phyloP scores from a whole-genome alignment of 2,113 vertebrate species.

The Hyaena hyaena region DNA sequence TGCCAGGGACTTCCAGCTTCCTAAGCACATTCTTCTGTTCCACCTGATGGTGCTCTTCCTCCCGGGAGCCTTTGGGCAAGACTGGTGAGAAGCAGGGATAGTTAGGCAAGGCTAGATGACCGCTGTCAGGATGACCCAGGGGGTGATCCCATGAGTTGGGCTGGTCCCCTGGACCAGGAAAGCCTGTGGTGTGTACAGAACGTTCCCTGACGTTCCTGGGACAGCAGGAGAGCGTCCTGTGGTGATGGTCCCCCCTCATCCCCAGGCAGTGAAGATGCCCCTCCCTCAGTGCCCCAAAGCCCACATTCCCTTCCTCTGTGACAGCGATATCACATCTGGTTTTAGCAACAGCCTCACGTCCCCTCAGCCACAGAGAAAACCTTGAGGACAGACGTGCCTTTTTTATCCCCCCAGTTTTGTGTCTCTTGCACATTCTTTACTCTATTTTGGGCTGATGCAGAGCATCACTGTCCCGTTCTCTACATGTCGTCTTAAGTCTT shows the following conservation, averaged over 20 bases:
- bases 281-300: neutral
- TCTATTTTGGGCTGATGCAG: neutral
- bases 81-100: neutral
- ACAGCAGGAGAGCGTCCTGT: neutral
- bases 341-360: neutral
- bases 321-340: neutral
- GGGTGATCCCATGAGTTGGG: neutral
- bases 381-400: neutral
- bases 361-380: neutral
- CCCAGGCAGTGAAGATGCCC: neutral
- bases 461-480: neutral
- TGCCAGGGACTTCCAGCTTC: neutral
- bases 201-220: neutral
- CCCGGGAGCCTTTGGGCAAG: neutral
- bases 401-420: neutral
- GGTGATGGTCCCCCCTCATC: neutral
- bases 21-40: neutral
- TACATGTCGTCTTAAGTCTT: neutral
- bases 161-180: neutral
- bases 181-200: neutral
- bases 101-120: neutral
- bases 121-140: neutral
- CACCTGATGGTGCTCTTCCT: neutral
- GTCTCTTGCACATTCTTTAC: neutral
- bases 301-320: neutral